Evolutionary conservation across 2,113 vertebrate species (phyloP).

Genomic region (Thinocorus orbignyianus): DNA sequence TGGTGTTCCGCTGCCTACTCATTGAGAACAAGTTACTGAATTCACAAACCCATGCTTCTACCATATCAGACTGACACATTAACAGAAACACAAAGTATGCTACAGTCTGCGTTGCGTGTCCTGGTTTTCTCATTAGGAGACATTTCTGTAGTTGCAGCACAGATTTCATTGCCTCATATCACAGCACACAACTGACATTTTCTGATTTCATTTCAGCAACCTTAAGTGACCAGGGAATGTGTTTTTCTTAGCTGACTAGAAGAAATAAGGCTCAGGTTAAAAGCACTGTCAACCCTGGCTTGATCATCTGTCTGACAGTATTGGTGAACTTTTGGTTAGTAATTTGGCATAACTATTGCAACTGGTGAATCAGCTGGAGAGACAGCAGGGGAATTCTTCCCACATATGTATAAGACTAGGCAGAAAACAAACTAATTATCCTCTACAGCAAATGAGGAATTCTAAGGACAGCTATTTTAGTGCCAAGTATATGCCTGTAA

Average conservation of each 20-base stretch:
- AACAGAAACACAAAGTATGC: not conserved
- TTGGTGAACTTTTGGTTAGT: not conserved
- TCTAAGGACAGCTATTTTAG: constrained; percentile 26
- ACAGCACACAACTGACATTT: constrained; percentile 17
- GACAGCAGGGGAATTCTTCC: constrained; percentile 17
- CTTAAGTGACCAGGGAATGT: not conserved
- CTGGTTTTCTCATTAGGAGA: constrained; percentile 26
- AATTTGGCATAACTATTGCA: constrained; percentile 31
- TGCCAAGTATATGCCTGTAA: not conserved
- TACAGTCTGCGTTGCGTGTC: not conserved
- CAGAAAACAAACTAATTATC: constrained; percentile 33
- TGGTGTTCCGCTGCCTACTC: not conserved
- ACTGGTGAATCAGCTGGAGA: constrained; percentile 32
- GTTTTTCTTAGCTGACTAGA: constrained; percentile 7
- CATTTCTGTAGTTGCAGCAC: not conserved
- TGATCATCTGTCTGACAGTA: constrained; percentile 43
- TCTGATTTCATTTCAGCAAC: constrained; percentile 15
- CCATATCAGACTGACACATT: not conserved
- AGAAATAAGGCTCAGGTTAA: constrained; percentile 22
- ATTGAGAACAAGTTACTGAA: not conserved
- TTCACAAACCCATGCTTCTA: not conserved
- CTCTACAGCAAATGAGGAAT: constrained; percentile 9
- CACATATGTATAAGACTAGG: constrained; percentile 2
- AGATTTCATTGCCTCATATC: constrained; percentile 12
- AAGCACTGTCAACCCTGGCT: not conserved